These are phyloP conservation scores for Drosophila histrio DNA, from an alignment of 2,888 invertebrate genomes.

Conservation along the genomic window DNA sequence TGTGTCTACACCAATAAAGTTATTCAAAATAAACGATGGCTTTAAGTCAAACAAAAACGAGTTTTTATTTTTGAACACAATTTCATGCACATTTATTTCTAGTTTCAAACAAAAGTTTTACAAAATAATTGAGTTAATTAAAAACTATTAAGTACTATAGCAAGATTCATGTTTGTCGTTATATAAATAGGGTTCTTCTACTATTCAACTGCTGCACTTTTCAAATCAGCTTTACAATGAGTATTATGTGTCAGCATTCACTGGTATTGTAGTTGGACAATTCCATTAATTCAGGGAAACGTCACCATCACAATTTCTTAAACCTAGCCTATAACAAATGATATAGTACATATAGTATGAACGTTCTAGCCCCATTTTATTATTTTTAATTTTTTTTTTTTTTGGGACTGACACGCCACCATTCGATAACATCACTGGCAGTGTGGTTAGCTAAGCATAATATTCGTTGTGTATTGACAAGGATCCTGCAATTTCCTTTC, in stretches of 20 bases:
- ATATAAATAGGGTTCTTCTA: constrained; percentile 46
- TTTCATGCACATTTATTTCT: constrained; percentile 24
- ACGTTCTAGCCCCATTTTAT: constrained; percentile 30
- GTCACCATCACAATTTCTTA: constrained; percentile 65
- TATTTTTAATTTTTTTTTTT: neutral
- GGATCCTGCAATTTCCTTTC: constrained; percentile 52
- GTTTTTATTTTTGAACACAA: neutral
- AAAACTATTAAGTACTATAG: constrained; percentile 37
- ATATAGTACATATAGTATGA: constrained; percentile 61
- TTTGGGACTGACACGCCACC: constrained; percentile 29
- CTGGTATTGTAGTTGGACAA: constrained; percentile 73
- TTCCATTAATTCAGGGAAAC: constrained; percentile 8
- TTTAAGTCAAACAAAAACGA: constrained; percentile 45
- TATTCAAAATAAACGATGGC: constrained; percentile 65
- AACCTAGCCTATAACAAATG: constrained; percentile 66
- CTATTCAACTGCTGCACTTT: constrained; percentile 51
- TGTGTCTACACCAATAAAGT: constrained; percentile 43
- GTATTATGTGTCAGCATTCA: constrained; percentile 81
- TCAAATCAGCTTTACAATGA: constrained; percentile 69
- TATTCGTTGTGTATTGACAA: constrained; percentile 76
- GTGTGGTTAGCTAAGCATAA: constrained; percentile 82
- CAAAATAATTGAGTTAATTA: constrained; percentile 35
- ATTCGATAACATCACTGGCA: constrained; percentile 74
- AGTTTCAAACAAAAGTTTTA: constrained; percentile 33
- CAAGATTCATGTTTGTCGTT: constrained; percentile 38